A percentile compares a stretch with the other conserved stretches of the same genome.
Conservation (phyloP, 1,140 invertebrate species). For the Radopholus similis region DNA sequence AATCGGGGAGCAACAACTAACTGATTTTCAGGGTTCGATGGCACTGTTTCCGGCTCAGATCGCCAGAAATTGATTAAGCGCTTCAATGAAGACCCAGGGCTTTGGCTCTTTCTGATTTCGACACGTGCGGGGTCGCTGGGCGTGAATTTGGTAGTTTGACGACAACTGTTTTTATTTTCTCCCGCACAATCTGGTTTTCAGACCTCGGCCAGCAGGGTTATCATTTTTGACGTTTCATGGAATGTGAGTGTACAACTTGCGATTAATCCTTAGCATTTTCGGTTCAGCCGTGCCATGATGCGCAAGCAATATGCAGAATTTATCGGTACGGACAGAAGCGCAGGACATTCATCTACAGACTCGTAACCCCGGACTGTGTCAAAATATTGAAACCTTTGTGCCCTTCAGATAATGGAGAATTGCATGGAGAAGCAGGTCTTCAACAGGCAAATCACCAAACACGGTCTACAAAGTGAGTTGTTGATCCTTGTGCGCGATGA, state of each 20-base stretch:
- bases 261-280: not conserved
- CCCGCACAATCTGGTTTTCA: constrained; percentile 4
- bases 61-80: constrained; percentile 92
- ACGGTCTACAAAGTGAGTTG: constrained; percentile 76
- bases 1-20: too few relatives aligned
- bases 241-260: not conserved
- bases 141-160: constrained; percentile 95
- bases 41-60: constrained; percentile 85
- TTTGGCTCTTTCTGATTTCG: constrained; percentile 89
- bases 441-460: constrained; percentile 93
- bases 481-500: constrained; percentile 31
- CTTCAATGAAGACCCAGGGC: constrained; percentile 82
- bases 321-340: constrained; percentile 68
- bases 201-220: constrained; percentile 85
- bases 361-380: constrained; percentile 68
- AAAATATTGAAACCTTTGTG: constrained; percentile 89
- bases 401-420: constrained; percentile 86
- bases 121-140: constrained; percentile 92
- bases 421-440: constrained; percentile 96
- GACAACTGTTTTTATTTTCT: constrained; percentile 22
- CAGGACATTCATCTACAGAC: not conserved
- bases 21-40: constrained; percentile 71
- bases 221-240: constrained; percentile 92
- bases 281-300: constrained; percentile 98
- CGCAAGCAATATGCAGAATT: constrained; percentile 84